Base-by-base conservation (phyloP, 2,888 invertebrate species). In the Lasius fuliginosus region DNA sequence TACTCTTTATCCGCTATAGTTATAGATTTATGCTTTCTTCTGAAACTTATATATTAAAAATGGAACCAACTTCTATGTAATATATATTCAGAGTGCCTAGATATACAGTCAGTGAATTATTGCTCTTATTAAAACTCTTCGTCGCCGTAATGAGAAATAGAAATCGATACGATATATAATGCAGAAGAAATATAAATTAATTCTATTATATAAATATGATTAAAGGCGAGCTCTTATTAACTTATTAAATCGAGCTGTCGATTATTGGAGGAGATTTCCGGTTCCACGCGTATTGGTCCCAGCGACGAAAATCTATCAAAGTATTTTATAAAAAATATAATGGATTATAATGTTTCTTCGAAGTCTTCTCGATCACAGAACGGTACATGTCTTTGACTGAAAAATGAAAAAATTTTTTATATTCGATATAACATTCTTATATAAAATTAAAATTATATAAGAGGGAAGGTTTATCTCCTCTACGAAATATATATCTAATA, bases 351-450 rank as follows among this genome's bases (percentile, higher is more conserved):
- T 82, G 40, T 68, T 69, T 79, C 56, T 77, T 87, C 73, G 74
- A 77, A 86, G 73, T 85, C 77, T 84, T 76, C 64, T 84, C 56
- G 83, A 91, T 93, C 91, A 93, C 86, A 93, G 90, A 79, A 93
- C 82, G 69, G 58, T 87, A 81, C 93, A 93, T n/a, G 92, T 92
- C 88, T 92, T 93, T 46, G 93, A 93, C 93, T 93, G 89, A 5
- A 91, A 90, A 30, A 77, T 68, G 9, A 64, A 65, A 65, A 73
- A 49, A 65, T 0, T n/a, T 0, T n/a, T 49, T n/a, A 86, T 68
- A 81, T 77, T 83, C 3, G 1, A 30, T 36, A 65, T 23, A 0
- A 46, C 60, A 58, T n/a, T 18, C 27, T 42, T 49, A 64, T 18
- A 42, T 30, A 30, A 56, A 64, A 23, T 15, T 65, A 56, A 71